phyloP scores from a whole-genome alignment of 1,140 invertebrate genomes.

The Colletes latitarsis region DNA sequence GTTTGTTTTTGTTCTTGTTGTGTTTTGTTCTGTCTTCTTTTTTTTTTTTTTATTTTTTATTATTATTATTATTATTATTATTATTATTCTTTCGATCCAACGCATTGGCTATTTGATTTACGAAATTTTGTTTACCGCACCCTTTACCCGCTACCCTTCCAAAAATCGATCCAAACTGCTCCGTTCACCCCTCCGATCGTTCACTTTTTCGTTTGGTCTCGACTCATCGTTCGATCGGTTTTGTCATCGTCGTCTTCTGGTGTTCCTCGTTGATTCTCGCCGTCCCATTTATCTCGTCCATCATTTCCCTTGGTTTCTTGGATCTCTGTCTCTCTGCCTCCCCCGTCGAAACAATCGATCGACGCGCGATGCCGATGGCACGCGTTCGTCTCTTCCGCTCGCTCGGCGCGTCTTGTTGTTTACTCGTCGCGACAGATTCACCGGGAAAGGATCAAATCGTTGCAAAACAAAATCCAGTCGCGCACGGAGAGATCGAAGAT shows the following conservation, averaged over 20 bases:
- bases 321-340: constrained; percentile 41
- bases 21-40: constrained; percentile 71
- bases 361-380: not conserved
- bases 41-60: too few species aligned
- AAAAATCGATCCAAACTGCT: not conserved
- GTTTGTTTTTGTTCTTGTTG: not conserved
- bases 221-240: constrained; percentile 21
- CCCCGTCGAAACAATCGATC: not conserved
- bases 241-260: constrained; percentile 38
- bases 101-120: constrained; percentile 83
- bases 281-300: constrained; percentile 77
- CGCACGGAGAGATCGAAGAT: constrained; percentile 93
- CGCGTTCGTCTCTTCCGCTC: constrained; percentile 37
- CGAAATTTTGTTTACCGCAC: constrained; percentile 84
- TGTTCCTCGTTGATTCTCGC: constrained; percentile 68
- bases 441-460: constrained; percentile 90
- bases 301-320: constrained; percentile 68
- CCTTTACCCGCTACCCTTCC: constrained; percentile 65
- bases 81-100: constrained; percentile 52
- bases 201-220: constrained; percentile 28
- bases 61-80: too few species aligned
- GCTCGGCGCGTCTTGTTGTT: constrained; percentile 8
- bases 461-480: constrained; percentile 93
- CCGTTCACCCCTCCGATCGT: constrained; percentile 48
- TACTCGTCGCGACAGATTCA: constrained; percentile 80